Evolutionary conservation across 2,888 invertebrate genomes (phyloP).

Genomic region (Seira musarum): DNA sequence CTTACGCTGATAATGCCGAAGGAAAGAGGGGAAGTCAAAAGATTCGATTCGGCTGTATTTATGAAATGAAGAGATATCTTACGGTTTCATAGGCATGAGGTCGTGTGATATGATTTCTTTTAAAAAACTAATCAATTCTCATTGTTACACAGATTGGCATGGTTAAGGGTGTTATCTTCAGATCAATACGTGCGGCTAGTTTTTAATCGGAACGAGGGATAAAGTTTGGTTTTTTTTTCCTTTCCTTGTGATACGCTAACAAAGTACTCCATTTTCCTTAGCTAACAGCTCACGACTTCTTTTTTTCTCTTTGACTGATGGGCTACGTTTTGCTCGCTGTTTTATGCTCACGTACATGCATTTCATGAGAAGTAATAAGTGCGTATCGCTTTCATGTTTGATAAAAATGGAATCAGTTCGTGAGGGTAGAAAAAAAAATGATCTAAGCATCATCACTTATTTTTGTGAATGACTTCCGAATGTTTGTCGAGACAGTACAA

Average conservation of each 20-base stretch:
- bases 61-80: neutral
- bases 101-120: constrained; percentile 42
- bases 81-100: constrained; percentile 38
- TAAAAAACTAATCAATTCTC: constrained; percentile 57
- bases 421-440: neutral
- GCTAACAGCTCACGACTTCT: constrained; percentile 59
- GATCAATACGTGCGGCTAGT: constrained; percentile 37
- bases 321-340: neutral
- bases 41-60: constrained; percentile 43
- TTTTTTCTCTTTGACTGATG: constrained; percentile 6
- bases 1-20: constrained; percentile 16
- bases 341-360: constrained; percentile 29
- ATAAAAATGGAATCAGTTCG: constrained; percentile 2
- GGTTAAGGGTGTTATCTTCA: neutral
- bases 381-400: neutral
- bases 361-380: constrained; percentile 5
- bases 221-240: constrained; percentile 21
- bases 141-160: constrained; percentile 36
- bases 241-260: constrained; percentile 17
- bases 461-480: neutral
- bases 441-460: neutral
- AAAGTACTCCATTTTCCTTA: constrained; percentile 44
- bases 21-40: constrained; percentile 42
- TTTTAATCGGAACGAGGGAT: constrained; percentile 24
- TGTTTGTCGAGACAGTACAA: too few relatives aligned